Percentiles rank a stretch among this genome's conserved stretches.
phyloP scores from a whole-genome alignment of 2,113 vertebrate genomes.

The Tor tambroides region DNA sequence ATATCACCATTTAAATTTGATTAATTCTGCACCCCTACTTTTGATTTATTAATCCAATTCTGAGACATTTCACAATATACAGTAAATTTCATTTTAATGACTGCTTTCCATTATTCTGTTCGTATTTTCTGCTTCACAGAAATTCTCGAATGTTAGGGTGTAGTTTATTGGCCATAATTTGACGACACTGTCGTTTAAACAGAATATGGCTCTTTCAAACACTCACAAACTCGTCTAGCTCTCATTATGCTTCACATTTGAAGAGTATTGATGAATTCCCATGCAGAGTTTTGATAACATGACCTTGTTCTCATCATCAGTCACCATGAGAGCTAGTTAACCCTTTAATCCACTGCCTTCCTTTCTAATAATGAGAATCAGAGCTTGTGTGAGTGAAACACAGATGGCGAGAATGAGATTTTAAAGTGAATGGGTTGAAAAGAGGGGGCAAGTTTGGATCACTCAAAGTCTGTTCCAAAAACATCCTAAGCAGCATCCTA shows the following conservation, averaged over 20 bases:
- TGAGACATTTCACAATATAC: no score
- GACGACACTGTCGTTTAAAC: neutral
- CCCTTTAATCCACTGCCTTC: conserved; percentile 26
- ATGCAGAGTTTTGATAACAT: neutral
- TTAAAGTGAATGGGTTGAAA: neutral
- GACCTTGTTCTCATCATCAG: neutral
- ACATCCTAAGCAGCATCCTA: neutral
- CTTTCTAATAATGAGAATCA: conserved; percentile 4
- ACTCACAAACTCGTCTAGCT: neutral
- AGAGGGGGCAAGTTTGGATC: neutral
- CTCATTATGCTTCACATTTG: neutral
- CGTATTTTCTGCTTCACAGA: no score
- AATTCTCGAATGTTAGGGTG: no score
- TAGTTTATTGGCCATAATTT: neutral
- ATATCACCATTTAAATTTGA: neutral
- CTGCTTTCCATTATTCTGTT: no score
- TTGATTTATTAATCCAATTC: no score
- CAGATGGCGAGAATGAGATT: neutral
- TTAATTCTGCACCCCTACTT: no score
- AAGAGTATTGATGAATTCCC: neutral
- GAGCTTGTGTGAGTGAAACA: neutral
- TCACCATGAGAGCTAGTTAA: conserved; percentile 33
- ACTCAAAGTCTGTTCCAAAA: neutral
- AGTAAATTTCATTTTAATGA: no score
- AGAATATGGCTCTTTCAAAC: neutral